Percentiles rank a stretch among this genome's conserved stretches.
Conservation (phyloP, 1,140 invertebrate species). For the Caenorhabditis latens region DNA sequence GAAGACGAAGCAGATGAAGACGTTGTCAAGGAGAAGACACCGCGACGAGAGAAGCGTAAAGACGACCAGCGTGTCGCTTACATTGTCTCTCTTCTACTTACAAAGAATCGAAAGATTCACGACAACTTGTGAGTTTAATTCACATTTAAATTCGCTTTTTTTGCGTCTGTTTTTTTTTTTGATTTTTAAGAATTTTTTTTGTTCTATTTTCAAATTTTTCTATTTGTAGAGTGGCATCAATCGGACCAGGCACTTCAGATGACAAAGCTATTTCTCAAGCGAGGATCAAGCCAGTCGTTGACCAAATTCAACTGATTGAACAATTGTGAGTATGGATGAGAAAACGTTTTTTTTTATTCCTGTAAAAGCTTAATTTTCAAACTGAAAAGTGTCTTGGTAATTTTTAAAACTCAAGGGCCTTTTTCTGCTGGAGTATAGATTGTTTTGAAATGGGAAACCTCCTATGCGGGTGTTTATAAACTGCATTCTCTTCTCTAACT, state of each 20-base stretch:
- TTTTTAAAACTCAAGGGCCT: too few species aligned
- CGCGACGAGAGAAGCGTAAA: neutral
- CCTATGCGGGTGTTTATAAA: too few species aligned
- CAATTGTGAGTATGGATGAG: neutral
- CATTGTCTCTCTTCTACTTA: neutral
- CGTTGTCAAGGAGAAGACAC: neutral
- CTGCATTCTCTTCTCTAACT: neutral
- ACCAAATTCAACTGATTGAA: conserved; percentile 9
- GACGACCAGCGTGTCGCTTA: neutral
- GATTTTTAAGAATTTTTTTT: neutral
- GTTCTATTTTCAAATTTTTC: neutral
- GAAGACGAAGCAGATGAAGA: neutral
- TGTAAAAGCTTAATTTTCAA: neutral
- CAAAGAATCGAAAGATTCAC: neutral
- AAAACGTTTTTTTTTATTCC: too few species aligned
- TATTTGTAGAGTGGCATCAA: neutral
- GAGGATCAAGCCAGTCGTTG: conserved; percentile 1
- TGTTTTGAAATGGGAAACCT: too few species aligned
- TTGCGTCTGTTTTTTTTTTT: neutral
- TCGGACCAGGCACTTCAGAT: neutral
- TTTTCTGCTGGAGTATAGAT: too few species aligned
- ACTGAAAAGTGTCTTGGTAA: too few species aligned
- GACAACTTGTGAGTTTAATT: neutral
- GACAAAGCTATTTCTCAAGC: neutral
- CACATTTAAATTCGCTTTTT: too few species aligned